Percentiles rank a stretch among this genome's conserved stretches.
Evolutionary conservation across 1,140 invertebrate species (phyloP).

Genomic region (Drosophila dunni): DNA sequence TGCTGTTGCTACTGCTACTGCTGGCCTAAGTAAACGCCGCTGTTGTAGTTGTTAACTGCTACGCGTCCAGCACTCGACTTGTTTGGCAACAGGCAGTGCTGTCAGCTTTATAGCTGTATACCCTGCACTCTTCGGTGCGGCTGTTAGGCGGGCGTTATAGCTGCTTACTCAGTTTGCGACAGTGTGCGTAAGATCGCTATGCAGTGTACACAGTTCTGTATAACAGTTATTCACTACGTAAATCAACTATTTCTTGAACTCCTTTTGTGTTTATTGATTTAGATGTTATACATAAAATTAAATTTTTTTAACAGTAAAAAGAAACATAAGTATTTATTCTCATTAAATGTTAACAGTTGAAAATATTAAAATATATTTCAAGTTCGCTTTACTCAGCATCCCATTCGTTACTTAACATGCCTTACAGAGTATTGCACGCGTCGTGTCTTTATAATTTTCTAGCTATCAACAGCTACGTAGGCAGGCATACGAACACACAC

Average conservation of each 20-base stretch:
- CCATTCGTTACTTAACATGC: not conserved
- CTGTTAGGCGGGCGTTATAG: not conserved
- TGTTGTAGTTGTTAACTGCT: conserved; percentile 63
- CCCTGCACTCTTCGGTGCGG: conserved; percentile 3
- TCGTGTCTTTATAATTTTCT: not conserved
- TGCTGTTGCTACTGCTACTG: not conserved
- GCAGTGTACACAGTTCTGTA: not conserved
- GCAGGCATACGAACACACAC: conserved; percentile 12
- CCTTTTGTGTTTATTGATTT: too few species aligned
- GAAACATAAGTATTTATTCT: not conserved
- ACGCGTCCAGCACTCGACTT: conserved; percentile 70
- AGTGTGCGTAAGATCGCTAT: not conserved
- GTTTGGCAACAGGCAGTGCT: conserved; percentile 40
- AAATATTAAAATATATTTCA: too few species aligned
- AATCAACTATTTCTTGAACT: too few species aligned
- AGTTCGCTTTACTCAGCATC: too few species aligned
- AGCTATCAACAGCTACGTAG: conserved; percentile 11
- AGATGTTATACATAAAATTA: too few species aligned
- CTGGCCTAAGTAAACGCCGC: too few species aligned
- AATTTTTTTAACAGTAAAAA: too few species aligned
- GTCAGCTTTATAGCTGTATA: conserved; percentile 68
- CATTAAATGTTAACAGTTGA: not conserved
- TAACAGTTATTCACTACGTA: too few species aligned
- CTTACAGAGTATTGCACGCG: conserved; percentile 6
- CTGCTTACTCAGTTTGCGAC: not conserved